Base-by-base conservation (phyloP, 2,888 invertebrate species). In the Plusia festucae region DNA sequence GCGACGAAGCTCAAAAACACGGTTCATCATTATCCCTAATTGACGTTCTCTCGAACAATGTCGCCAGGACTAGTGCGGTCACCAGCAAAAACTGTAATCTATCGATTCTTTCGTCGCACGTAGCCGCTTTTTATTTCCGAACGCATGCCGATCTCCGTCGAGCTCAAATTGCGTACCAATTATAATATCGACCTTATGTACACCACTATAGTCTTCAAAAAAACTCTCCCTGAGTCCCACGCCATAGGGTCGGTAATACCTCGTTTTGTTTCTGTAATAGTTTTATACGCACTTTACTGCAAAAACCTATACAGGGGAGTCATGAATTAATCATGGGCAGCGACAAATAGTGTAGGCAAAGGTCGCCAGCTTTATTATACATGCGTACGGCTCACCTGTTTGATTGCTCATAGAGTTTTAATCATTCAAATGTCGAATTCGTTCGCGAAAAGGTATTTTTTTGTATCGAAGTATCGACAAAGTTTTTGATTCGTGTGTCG, bases 21-120 rank as follows among this genome's bases (percentile, higher is more conserved):
- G 82, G 87, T 88, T 86, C 90, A 90, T 93, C 93, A 93, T 93
- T 94, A 93, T 85, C 89, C 82, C 89, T 94, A 94, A 94, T 94
- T 94, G 93, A 93, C 92, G 91, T 91, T 85, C 84, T 64, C 81
- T 73, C 70, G 85, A 90, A 93, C 92, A 93, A 93, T 91, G 93
- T 92, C 88, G 89, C 87, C 80, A 69, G 78, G 80, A 82, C 91
- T 91, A 92, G 91, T 88, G 87, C 78, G 79, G 85, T 80, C 85
- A 80, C 79, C 78, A 74, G 82, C 91, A 93, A 93, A 93, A 94
- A 93, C 89, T 78, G 82, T 90, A 91, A 92, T 91, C 91, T 93
- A 93, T 93, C 91, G 92, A 92, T 91, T 89, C 91, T 89, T 89
- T 89, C 90, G 85, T 82, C 84, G 87, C 90, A 90, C 90, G 90